Evolutionary conservation across 2,888 invertebrate species (phyloP).

Genomic region (Anagyrus pseudococci): DNA sequence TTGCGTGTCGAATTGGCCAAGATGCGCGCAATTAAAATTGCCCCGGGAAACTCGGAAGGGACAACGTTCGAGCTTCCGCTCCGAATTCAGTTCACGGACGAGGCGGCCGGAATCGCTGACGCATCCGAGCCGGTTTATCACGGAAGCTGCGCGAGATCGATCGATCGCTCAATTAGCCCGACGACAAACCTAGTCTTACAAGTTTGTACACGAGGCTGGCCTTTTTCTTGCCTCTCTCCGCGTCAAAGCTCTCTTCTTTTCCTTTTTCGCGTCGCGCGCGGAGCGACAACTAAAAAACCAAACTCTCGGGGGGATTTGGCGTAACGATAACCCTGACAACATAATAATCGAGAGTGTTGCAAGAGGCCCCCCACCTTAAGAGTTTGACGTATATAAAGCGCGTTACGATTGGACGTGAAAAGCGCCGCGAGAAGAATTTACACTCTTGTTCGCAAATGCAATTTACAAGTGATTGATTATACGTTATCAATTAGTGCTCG

Average conservation of each 20-base stretch:
- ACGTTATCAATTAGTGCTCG: slow-evolving; percentile 19
- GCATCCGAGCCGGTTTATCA: slow-evolving; percentile 25
- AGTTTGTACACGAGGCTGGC: not conserved
- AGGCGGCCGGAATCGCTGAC: slow-evolving; percentile 18
- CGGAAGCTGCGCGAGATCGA: slow-evolving; percentile 14
- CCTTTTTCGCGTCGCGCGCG: too few species aligned
- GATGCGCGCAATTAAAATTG: not conserved
- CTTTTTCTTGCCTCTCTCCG: slow-evolving; percentile 7
- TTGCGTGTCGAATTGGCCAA: not conserved
- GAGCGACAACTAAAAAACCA: too few species aligned
- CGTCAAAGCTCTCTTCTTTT: slow-evolving; percentile 1
- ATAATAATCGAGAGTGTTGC: not conserved
- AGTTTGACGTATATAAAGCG: too few species aligned
- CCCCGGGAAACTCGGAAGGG: slow-evolving; percentile 40
- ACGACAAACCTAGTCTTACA: not conserved
- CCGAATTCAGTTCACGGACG: slow-evolving; percentile 54
- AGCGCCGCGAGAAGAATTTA: too few species aligned
- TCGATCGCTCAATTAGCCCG: slow-evolving; percentile 12
- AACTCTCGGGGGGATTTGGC: not conserved
- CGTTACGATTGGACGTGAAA: too few species aligned
- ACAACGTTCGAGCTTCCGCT: slow-evolving; percentile 46
- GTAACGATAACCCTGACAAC: too few species aligned
- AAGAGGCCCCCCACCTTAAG: not conserved
- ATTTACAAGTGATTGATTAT: slow-evolving; percentile 13
- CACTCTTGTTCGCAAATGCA: not conserved